Percentiles rank a stretch among this genome's conserved stretches.
These are phyloP conservation scores for Smittia aterrima DNA, from an alignment of 2,888 invertebrate species.

Conservation along the genomic window DNA sequence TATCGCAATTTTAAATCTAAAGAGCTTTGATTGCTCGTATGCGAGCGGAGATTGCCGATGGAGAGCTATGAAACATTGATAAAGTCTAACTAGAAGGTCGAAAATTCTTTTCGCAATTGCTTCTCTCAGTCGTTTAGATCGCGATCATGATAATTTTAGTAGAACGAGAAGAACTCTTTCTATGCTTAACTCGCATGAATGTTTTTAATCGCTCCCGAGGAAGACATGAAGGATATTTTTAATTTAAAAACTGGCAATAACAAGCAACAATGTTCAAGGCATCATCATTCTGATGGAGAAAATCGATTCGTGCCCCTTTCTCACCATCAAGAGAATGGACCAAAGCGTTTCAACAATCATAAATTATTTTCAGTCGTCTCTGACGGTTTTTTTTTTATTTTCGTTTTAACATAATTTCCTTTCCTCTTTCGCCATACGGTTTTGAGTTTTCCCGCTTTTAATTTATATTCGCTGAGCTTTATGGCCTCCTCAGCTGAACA, in stretches of 20 bases:
- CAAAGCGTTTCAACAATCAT: not conserved
- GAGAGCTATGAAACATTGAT: no score
- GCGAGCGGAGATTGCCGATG: not conserved
- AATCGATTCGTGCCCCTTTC: conserved; percentile 1
- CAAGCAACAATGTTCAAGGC: conserved; percentile 1
- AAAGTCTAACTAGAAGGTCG: no score
- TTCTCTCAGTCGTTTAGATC: no score
- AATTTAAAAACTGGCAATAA: not conserved
- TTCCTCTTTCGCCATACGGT: not conserved
- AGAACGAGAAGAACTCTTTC: no score
- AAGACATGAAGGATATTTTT: no score
- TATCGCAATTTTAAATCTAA: conserved; percentile 6
- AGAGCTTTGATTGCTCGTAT: not conserved
- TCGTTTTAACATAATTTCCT: conserved; percentile 15
- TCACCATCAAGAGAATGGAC: not conserved
- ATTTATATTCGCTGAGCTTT: conserved; percentile 30
- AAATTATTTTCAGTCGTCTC: conserved; percentile 21
- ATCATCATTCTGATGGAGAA: not conserved
- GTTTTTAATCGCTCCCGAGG: no score
- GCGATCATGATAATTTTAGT: no score
- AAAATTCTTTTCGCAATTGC: no score
- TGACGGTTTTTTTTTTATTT: conserved; percentile 26
- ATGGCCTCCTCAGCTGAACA: not conserved
- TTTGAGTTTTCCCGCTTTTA: conserved; percentile 29
- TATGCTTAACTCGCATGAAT: no score